phyloP scores from a whole-genome alignment of 2,113 vertebrate genomes.

The Chitala chitala region DNA sequence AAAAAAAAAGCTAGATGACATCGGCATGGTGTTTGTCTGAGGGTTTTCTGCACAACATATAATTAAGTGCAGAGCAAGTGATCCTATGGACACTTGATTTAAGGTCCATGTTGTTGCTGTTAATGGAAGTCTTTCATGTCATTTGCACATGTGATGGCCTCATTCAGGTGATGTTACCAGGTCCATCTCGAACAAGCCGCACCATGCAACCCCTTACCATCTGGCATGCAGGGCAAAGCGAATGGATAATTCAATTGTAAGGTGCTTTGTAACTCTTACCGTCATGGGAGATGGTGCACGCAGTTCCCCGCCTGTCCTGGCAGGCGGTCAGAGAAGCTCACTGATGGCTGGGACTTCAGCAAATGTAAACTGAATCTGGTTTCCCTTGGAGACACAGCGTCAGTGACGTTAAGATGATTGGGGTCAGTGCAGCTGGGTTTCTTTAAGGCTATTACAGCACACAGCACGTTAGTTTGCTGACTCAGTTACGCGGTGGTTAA shows the following conservation, averaged over 20 bases:
- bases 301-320: not conserved
- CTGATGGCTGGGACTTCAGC: not conserved
- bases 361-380: slow-evolving; percentile 18
- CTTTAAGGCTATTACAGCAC: slow-evolving; percentile 60
- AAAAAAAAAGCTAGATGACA: slow-evolving; percentile 17
- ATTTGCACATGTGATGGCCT: too few relatives aligned
- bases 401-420: slow-evolving; percentile 37
- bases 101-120: too few relatives aligned
- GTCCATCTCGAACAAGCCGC: not conserved
- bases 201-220: not conserved
- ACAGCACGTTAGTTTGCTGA: slow-evolving; percentile 58
- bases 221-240: not conserved
- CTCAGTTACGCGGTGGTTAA: slow-evolving; percentile 45
- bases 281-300: not conserved
- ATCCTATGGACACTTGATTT: too few relatives aligned
- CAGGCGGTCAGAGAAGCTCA: slow-evolving; percentile 23
- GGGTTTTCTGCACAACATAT: too few relatives aligned
- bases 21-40: too few relatives aligned
- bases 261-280: not conserved
- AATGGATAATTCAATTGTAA: not conserved
- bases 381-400: slow-evolving; percentile 23
- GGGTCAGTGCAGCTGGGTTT: slow-evolving; percentile 51
- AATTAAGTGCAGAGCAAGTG: too few relatives aligned
- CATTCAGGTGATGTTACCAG: not conserved
- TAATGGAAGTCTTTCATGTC: too few relatives aligned